phyloP scores from a whole-genome alignment of 2,888 invertebrate genomes.

The Drosophila niveifrons region DNA sequence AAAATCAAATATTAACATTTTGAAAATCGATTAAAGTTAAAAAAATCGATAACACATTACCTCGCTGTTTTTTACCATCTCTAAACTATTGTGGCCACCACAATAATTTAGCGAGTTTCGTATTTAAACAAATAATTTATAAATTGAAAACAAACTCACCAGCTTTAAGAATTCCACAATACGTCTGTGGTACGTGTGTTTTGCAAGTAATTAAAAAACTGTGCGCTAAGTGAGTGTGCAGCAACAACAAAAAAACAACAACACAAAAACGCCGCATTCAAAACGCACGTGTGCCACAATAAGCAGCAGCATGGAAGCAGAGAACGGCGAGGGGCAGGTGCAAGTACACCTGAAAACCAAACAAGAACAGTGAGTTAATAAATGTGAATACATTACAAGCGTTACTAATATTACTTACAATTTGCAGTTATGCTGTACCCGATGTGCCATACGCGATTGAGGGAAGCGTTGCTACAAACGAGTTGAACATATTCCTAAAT shows the following conservation, averaged over 20 bases:
- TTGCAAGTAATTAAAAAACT: background rate
- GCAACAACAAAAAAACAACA: background rate
- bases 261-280: constrained; percentile 19
- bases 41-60: constrained; percentile 2
- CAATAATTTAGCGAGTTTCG: constrained; percentile 29
- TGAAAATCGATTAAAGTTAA: background rate
- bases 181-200: background rate
- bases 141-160: constrained; percentile 7
- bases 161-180: background rate
- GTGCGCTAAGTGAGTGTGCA: background rate
- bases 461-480: constrained; percentile 88
- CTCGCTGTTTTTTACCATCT: constrained; percentile 17
- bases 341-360: constrained; percentile 93
- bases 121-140: constrained; percentile 18
- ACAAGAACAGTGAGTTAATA: constrained; percentile 90
- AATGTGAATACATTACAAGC: background rate
- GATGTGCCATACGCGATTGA: constrained; percentile 94
- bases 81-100: constrained; percentile 31
- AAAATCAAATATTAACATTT: background rate
- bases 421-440: constrained; percentile 92
- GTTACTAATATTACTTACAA: background rate
- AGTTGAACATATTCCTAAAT: constrained; percentile 92
- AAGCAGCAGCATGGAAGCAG: constrained; percentile 77
- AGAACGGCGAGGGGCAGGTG: constrained; percentile 87
- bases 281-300: constrained; percentile 68